Evolutionary conservation across 1,140 invertebrate genomes (phyloP).

Genomic region (Helicoverpa zea): DNA sequence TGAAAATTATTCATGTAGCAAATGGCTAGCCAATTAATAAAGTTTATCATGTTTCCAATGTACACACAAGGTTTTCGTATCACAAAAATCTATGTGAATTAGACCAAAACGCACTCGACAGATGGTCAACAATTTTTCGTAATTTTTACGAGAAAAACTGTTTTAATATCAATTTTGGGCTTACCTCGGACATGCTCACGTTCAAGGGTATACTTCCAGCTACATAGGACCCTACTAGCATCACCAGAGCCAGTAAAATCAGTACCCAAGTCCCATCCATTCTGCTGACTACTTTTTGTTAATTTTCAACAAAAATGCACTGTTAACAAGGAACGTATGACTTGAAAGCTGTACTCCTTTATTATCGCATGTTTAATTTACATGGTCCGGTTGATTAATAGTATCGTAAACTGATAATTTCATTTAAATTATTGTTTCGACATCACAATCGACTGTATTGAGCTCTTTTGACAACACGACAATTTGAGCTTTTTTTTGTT

Average conservation of each 20-base stretch:
- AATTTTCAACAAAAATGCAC: constrained; percentile 10
- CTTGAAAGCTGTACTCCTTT: constrained; percentile 21
- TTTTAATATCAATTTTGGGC: not conserved
- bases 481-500: constrained; percentile 19
- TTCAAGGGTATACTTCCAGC: constrained; percentile 97
- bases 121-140: not conserved
- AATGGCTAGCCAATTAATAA: too few relatives aligned
- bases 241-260: constrained; percentile 94
- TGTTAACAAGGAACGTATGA: constrained; percentile 40
- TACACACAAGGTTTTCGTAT: not conserved
- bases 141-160: not conserved
- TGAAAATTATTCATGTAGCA: too few relatives aligned
- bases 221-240: constrained; percentile 98
- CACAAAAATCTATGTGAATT: not conserved
- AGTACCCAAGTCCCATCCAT: constrained; percentile 96
- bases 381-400: constrained; percentile 51
- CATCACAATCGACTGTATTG: constrained; percentile 15
- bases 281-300: constrained; percentile 46
- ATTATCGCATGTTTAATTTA: constrained; percentile 44
- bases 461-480: constrained; percentile 49
- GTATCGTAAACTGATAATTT: constrained; percentile 50
- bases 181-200: constrained; percentile 97
- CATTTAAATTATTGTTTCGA: constrained; percentile 36
- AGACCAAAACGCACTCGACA: constrained; percentile 2
- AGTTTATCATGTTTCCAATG: too few relatives aligned